phyloP scores from a whole-genome alignment of 2,113 vertebrate species.

The Trematomus loennbergii region DNA sequence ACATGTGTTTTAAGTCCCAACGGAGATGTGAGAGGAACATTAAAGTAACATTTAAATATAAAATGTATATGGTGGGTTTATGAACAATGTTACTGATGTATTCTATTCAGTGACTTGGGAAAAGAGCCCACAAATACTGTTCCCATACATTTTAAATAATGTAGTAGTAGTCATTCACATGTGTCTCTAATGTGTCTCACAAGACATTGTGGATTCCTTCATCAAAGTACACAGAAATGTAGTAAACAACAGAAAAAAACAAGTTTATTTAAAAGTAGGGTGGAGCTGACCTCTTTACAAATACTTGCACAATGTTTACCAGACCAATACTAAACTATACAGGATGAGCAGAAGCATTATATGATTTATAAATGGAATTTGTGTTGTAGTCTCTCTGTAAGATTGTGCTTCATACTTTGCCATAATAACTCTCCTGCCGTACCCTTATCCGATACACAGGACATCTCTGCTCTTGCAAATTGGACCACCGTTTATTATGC shows the following conservation, averaged over 20 bases:
- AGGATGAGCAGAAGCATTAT: background rate
- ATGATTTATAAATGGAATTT: constrained; percentile 3
- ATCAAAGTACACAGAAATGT: too few species aligned
- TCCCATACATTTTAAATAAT: too few species aligned
- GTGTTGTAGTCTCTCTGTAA: background rate
- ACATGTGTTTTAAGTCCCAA: too few species aligned
- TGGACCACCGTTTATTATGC: constrained; percentile 52
- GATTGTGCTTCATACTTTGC: background rate
- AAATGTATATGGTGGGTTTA: too few species aligned
- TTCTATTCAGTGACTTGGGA: background rate
- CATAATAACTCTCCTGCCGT: constrained; percentile 16
- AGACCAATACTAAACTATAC: background rate
- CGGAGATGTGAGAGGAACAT: too few species aligned
- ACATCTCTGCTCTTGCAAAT: constrained; percentile 28
- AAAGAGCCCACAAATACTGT: background rate
- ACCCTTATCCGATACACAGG: constrained; percentile 29
- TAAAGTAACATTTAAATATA: too few species aligned
- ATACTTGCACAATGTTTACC: background rate
- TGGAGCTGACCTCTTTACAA: constrained; percentile 1
- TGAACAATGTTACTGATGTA: too few species aligned
- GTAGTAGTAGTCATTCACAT: too few species aligned
- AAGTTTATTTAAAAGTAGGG: too few species aligned
- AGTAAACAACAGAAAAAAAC: too few species aligned
- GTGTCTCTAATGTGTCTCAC: too few species aligned
- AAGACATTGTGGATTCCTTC: too few species aligned